Evolutionary conservation across 92 coral and sea anemone species (phyloP).

Genomic region (Umimayanthus kanabou): DNA sequence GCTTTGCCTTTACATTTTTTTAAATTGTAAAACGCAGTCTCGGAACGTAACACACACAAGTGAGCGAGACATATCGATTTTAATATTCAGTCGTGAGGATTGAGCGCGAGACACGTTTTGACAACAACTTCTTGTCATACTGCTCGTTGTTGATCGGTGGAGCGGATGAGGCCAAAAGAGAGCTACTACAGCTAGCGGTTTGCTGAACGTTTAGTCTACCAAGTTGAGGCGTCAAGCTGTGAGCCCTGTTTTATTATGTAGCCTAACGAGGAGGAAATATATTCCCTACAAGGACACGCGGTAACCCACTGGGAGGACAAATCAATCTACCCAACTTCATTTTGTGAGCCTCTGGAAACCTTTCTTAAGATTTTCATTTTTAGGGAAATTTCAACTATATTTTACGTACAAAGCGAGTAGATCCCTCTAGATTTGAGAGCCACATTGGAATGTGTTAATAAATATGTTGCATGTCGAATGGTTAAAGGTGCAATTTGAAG

Average conservation of each 20-base stretch:
- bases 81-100: not conserved
- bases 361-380: not conserved
- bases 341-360: not conserved
- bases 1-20: too few species aligned
- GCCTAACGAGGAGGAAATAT: not conserved
- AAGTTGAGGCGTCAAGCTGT: constrained; percentile 6
- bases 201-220: constrained; percentile 21
- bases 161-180: constrained; percentile 8
- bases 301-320: constrained; percentile 1
- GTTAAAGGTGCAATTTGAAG: not conserved
- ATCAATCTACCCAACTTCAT: not conserved
- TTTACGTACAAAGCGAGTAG: not conserved
- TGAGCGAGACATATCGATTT: too few species aligned
- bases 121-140: not conserved
- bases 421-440: not conserved
- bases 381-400: not conserved
- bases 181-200: not conserved
- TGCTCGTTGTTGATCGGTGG: not conserved
- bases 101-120: not conserved
- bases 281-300: not conserved
- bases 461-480: not conserved
- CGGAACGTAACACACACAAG: too few species aligned
- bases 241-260: not conserved
- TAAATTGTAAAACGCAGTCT: too few species aligned
- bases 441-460: not conserved